Percentiles rank a stretch among this genome's conserved stretches.
Evolutionary conservation across 1,140 invertebrate species (phyloP).

Genomic region (Drosophila ohnishii): DNA sequence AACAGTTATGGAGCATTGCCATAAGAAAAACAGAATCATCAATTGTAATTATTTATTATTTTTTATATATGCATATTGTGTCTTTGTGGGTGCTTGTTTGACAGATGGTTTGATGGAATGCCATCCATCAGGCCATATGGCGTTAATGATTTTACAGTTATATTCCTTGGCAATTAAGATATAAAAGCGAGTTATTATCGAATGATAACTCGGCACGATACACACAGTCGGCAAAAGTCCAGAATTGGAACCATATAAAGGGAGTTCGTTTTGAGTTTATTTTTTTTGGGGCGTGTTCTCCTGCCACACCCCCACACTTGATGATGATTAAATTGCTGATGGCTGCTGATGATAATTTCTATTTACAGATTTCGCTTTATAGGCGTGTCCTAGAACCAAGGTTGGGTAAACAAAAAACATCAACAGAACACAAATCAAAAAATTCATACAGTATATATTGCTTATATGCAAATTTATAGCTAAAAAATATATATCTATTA

Average conservation of each 20-base stretch:
- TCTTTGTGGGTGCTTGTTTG: neutral
- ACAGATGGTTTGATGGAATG: conserved; percentile 9
- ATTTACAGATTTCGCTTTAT: conserved; percentile 75
- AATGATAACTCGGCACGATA: conserved; percentile 58
- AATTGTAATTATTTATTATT: conserved; percentile 20
- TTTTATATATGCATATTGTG: conserved; percentile 30
- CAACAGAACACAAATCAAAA: conserved; percentile 55
- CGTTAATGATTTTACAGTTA: conserved; percentile 20
- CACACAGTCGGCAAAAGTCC: conserved; percentile 5
- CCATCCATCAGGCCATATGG: conserved; percentile 26
- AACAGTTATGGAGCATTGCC: neutral
- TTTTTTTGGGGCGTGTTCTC: conserved; percentile 26
- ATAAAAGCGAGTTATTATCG: conserved; percentile 32
- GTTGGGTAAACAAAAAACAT: conserved; percentile 56
- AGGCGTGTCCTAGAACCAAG: conserved; percentile 68
- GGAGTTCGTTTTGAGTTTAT: conserved; percentile 21
- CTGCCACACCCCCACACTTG: conserved; percentile 56
- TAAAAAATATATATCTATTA: neutral
- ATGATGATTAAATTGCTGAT: conserved; percentile 59
- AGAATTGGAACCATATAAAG: conserved; percentile 33
- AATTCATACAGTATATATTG: conserved; percentile 28
- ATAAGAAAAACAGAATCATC: conserved; percentile 3
- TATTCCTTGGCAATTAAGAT: conserved; percentile 63
- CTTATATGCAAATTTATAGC: conserved; percentile 2
- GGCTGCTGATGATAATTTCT: conserved; percentile 72